Percentiles rank a stretch among this genome's conserved stretches.
Conservation (phyloP, 2,797 vertebrate species). For the Synaphobranchus kaupii region DNA sequence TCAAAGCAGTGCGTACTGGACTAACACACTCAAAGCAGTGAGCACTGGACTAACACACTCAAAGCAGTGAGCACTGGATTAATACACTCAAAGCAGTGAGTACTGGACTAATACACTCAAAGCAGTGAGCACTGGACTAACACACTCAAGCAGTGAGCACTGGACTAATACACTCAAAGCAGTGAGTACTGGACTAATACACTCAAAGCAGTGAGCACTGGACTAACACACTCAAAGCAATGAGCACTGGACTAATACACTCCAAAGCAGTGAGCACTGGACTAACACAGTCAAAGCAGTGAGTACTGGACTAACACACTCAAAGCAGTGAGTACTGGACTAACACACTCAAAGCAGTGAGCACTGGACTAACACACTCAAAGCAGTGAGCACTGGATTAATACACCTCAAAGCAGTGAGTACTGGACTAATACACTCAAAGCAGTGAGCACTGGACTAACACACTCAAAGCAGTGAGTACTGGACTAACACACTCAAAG, state of each 20-base stretch:
- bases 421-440: background rate
- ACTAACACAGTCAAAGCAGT: too few species aligned
- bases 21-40: background rate
- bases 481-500: slow-evolving; percentile 47
- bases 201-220: too few species aligned
- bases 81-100: background rate
- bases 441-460: background rate
- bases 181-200: too few species aligned
- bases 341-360: too few species aligned
- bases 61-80: background rate
- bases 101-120: background rate
- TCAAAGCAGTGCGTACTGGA: too few species aligned
- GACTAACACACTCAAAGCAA: too few species aligned
- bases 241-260: too few species aligned
- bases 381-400: background rate
- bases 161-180: too few species aligned
- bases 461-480: slow-evolving; percentile 28
- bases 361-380: background rate
- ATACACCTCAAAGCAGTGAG: background rate
- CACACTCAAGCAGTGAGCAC: slow-evolving; percentile 42
- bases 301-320: too few species aligned
- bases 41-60: background rate
- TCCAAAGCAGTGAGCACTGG: too few species aligned
- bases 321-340: too few species aligned
- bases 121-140: slow-evolving; percentile 27